These are phyloP conservation scores for Nilaparvata lugens DNA, from an alignment of 1,140 invertebrate genomes.

Conservation along the genomic window DNA sequence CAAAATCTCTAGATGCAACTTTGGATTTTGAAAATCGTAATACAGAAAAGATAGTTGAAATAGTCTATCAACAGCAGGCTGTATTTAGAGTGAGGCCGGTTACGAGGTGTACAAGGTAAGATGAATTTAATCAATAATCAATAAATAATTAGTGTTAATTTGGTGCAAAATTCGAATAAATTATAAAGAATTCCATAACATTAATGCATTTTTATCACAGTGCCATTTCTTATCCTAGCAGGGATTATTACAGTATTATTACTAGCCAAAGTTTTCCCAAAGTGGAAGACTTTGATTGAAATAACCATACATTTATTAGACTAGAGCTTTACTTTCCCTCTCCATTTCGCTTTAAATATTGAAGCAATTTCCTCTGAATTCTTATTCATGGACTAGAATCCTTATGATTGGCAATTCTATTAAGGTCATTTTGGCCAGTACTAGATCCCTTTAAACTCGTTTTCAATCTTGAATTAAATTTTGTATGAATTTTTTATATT, in stretches of 20 bases:
- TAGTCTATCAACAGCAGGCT: slow-evolving; percentile 95
- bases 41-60: slow-evolving; percentile 78
- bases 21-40: slow-evolving; percentile 55
- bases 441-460: too few species aligned
- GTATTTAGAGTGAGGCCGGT: slow-evolving; percentile 82
- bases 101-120: slow-evolving; percentile 61
- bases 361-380: neutral
- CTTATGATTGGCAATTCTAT: too few species aligned
- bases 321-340: too few species aligned
- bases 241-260: neutral
- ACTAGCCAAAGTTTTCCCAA: neutral
- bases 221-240: neutral
- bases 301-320: too few species aligned
- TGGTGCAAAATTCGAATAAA: neutral
- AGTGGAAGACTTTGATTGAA: too few species aligned
- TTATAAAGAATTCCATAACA: neutral
- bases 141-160: too few species aligned
- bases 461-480: neutral
- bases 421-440: too few species aligned
- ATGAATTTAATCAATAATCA: neutral
- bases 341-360: neutral
- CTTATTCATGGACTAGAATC: neutral
- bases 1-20: slow-evolving; percentile 56
- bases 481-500: slow-evolving; percentile 13
- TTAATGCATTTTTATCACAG: neutral